Evolutionary conservation across 53 echinoderm and acorn worm species (phyloP).

Genomic region (Crossaster papposus): DNA sequence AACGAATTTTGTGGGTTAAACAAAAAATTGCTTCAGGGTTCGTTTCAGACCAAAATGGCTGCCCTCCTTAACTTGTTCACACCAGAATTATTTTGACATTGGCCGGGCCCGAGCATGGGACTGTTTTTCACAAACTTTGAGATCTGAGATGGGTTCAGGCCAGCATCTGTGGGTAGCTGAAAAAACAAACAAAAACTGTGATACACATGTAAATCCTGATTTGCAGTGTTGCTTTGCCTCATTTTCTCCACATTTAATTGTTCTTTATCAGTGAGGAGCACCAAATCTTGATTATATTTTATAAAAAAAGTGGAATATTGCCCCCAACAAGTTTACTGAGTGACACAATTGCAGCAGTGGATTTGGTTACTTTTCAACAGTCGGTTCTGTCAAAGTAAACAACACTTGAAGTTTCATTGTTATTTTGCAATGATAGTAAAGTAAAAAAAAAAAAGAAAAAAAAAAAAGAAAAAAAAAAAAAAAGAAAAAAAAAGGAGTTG

Average conservation of each 20-base stretch:
- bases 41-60: conserved; percentile 4
- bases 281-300: neutral
- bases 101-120: too few species aligned
- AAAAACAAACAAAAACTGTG: too few species aligned
- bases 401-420: neutral
- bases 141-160: too few species aligned
- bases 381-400: conserved; percentile 23
- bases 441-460: neutral
- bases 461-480: neutral
- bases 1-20: neutral
- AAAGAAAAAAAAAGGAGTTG: neutral
- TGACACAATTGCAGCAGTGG: neutral
- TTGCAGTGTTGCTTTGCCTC: neutral
- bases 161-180: too few species aligned
- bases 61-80: neutral
- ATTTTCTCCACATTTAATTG: neutral
- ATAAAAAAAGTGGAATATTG: neutral
- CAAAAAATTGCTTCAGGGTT: neutral
- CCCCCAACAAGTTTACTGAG: conserved; percentile 16
- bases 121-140: too few species aligned
- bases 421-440: neutral
- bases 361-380: conserved; percentile 22
- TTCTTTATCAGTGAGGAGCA: neutral
- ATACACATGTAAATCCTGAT: neutral
- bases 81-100: too few species aligned